Conservation (phyloP, 1,140 invertebrate genomes). For the Drosophila orena region DNA sequence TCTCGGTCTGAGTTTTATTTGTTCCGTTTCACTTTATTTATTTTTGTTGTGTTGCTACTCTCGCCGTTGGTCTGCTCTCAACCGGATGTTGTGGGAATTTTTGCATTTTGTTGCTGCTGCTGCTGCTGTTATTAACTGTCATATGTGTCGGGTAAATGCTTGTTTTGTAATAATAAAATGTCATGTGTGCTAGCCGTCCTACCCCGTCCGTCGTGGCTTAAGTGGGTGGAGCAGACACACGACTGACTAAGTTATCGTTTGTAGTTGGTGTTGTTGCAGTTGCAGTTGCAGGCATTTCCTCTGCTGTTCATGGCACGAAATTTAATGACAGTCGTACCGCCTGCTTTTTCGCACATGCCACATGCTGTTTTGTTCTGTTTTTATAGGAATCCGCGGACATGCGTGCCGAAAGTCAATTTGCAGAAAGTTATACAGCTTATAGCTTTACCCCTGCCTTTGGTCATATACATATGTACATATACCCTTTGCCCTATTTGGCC, state of each 20-base stretch:
- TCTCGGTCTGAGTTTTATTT: slow-evolving; percentile 60
- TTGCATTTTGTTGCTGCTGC: slow-evolving; percentile 61
- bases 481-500: not conserved
- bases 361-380: slow-evolving; percentile 34
- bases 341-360: slow-evolving; percentile 73
- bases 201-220: slow-evolving; percentile 1
- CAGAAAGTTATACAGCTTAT: slow-evolving; percentile 40
- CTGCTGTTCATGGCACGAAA: slow-evolving; percentile 60
- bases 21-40: slow-evolving; percentile 67
- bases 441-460: too few relatives aligned
- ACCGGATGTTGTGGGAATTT: slow-evolving; percentile 83
- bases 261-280: slow-evolving; percentile 17
- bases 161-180: slow-evolving; percentile 83
- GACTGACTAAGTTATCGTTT: slow-evolving; percentile 68
- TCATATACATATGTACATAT: slow-evolving; percentile 1
- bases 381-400: slow-evolving; percentile 18
- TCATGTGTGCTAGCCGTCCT: slow-evolving; percentile 62
- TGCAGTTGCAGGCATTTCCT: slow-evolving; percentile 33
- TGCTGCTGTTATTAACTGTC: slow-evolving; percentile 74
- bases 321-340: slow-evolving; percentile 74
- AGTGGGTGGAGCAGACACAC: slow-evolving; percentile 32
- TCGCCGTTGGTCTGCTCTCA: slow-evolving; percentile 56
- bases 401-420: slow-evolving; percentile 76
- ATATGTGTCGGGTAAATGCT: slow-evolving; percentile 76
- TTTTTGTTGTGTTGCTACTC: slow-evolving; percentile 44